Conservation (phyloP, 1,140 invertebrate species). For the Mamestra configurata region DNA sequence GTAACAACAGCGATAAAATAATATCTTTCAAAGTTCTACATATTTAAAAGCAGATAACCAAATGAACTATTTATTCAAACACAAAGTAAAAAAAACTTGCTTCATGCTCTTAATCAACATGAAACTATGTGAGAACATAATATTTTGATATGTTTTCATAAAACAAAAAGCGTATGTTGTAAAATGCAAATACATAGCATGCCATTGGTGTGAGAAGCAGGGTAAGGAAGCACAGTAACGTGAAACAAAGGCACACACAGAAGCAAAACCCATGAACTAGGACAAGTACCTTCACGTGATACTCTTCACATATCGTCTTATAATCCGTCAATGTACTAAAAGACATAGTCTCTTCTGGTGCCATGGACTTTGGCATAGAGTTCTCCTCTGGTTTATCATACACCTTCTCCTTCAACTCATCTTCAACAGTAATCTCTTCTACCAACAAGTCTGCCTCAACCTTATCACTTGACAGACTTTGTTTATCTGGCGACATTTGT, state of each 20-base stretch:
- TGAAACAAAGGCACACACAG: conserved; percentile 63
- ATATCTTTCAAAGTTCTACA: conserved; percentile 15
- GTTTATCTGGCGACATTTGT: conserved; percentile 51
- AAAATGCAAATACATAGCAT: conserved; percentile 62
- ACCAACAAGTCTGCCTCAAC: conserved; percentile 78
- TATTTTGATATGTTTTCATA: conserved; percentile 56
- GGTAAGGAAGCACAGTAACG: conserved; percentile 62
- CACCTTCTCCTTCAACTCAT: conserved; percentile 74
- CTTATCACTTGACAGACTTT: conserved; percentile 72
- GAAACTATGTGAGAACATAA: conserved; percentile 26
- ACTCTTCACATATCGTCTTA: conserved; percentile 86
- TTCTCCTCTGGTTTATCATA: conserved; percentile 62
- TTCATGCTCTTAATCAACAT: not conserved
- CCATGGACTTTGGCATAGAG: conserved; percentile 75
- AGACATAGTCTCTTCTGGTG: conserved; percentile 78
- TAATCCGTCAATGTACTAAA: conserved; percentile 85
- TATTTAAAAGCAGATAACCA: conserved; percentile 25
- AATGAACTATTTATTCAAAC: conserved; percentile 45
- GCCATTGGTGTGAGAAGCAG: conserved; percentile 63
- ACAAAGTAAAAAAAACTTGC: conserved; percentile 23
- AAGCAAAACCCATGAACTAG: conserved; percentile 63
- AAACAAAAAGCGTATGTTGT: conserved; percentile 56
- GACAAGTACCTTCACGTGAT: conserved; percentile 80
- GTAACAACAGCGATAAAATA: not conserved
- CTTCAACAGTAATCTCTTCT: conserved; percentile 83